Conservation (phyloP, 2,888 invertebrate genomes). For the Cheilosia vernalis region DNA sequence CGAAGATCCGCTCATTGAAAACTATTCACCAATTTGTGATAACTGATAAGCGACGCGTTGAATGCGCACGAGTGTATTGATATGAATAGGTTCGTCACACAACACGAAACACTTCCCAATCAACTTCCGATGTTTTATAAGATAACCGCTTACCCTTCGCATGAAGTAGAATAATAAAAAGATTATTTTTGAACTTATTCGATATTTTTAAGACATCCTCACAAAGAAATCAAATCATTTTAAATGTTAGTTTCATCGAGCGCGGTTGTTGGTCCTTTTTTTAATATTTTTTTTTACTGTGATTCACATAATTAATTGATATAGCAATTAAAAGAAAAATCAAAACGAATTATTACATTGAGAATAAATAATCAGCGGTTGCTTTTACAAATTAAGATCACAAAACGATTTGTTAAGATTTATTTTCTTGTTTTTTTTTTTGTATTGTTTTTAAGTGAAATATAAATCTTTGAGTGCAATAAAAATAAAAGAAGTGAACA, state of each 20-base stretch:
- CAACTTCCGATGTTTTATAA: slow-evolving; percentile 22
- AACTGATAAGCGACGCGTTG: slow-evolving; percentile 22
- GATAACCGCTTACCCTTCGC: slow-evolving; percentile 26
- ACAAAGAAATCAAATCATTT: slow-evolving; percentile 16
- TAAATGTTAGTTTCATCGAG: not conserved
- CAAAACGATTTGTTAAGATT: slow-evolving; percentile 49
- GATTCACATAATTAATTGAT: not conserved
- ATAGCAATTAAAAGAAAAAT: not conserved
- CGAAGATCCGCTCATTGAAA: slow-evolving; percentile 3
- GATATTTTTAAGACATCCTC: not conserved
- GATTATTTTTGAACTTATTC: not conserved
- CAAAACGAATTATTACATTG: slow-evolving; percentile 14
- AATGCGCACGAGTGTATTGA: not conserved
- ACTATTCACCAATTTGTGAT: slow-evolving; percentile 6
- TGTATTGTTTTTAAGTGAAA: not conserved
- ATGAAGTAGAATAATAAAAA: not conserved
- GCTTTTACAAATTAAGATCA: slow-evolving; percentile 46
- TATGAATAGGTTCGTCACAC: slow-evolving; percentile 5
- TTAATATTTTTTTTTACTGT: not conserved
- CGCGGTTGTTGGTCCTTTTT: not conserved
- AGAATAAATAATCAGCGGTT: slow-evolving; percentile 3
- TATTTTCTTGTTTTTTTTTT: not conserved
- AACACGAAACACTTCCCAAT: not conserved
- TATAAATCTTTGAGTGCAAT: slow-evolving; percentile 10
- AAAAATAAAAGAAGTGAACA: slow-evolving; percentile 13